Evolutionary conservation across 2,113 vertebrate genomes (phyloP).

Genomic region (Ceyx melanurus): DNA sequence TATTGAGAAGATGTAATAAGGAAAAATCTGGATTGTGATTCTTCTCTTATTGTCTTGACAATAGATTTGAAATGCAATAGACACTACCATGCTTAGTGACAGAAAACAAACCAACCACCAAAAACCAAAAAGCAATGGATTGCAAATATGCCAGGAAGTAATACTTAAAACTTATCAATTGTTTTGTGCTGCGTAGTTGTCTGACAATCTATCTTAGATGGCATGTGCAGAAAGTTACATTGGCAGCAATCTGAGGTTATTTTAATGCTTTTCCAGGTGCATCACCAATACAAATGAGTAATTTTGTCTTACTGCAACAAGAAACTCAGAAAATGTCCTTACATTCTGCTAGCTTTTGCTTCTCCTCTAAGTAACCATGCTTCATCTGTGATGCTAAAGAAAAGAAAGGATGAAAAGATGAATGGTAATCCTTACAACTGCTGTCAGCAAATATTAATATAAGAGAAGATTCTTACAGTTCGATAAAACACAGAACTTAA

Average conservation of each 20-base stretch:
- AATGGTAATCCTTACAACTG: background rate
- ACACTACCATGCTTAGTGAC: background rate
- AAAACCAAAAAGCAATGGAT: background rate
- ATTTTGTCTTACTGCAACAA: background rate
- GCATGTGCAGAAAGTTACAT: background rate
- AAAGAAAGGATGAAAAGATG: background rate
- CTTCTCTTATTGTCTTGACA: background rate
- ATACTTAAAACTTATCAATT: background rate
- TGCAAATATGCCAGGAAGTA: background rate
- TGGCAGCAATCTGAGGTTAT: background rate
- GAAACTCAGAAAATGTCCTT: slow-evolving; percentile 66
- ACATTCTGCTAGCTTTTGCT: slow-evolving; percentile 85
- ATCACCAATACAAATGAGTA: background rate
- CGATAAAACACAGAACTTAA: slow-evolving; percentile 18
- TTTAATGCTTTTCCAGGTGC: background rate
- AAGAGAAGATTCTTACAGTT: background rate
- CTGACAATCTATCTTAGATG: background rate
- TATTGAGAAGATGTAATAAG: background rate
- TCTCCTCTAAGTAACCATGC: slow-evolving; percentile 85
- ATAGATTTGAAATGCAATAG: background rate
- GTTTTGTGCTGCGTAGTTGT: background rate
- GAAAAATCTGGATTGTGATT: background rate
- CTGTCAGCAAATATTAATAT: slow-evolving; percentile 44
- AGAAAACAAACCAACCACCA: background rate
- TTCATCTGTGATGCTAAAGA: slow-evolving; percentile 70